phyloP scores from a whole-genome alignment of 2,113 vertebrate genomes.

The Empidonax alnorum region DNA sequence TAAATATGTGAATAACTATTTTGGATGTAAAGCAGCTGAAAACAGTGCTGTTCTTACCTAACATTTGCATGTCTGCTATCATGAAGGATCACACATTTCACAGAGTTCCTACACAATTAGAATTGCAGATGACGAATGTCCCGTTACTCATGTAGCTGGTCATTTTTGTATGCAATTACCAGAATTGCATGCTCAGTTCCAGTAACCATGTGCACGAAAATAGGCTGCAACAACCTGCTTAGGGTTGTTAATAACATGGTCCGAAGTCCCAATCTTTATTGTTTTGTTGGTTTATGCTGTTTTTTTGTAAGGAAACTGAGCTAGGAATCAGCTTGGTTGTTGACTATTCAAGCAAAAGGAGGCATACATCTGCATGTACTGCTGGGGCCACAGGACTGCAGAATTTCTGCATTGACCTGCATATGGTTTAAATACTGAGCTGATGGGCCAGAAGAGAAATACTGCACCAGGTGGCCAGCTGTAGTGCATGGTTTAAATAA shows the following conservation, averaged over 20 bases:
- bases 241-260: background rate
- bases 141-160: background rate
- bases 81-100: background rate
- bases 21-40: background rate
- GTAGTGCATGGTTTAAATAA: background rate
- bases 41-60: background rate
- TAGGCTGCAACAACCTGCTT: background rate
- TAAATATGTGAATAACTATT: background rate
- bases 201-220: constrained; percentile 15
- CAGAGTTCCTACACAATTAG: background rate
- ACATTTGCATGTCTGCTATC: background rate
- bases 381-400: background rate
- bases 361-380: background rate
- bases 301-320: background rate
- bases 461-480: background rate
- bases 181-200: constrained; percentile 1
- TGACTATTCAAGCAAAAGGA: background rate
- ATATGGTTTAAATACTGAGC: background rate
- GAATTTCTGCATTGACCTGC: background rate
- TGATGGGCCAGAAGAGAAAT: background rate
- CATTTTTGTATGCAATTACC: constrained; percentile 17
- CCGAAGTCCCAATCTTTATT: background rate
- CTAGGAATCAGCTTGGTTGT: background rate
- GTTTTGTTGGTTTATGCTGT: background rate
- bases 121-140: background rate